phyloP scores from a whole-genome alignment of 2,888 invertebrate genomes.

The Labia minor region DNA sequence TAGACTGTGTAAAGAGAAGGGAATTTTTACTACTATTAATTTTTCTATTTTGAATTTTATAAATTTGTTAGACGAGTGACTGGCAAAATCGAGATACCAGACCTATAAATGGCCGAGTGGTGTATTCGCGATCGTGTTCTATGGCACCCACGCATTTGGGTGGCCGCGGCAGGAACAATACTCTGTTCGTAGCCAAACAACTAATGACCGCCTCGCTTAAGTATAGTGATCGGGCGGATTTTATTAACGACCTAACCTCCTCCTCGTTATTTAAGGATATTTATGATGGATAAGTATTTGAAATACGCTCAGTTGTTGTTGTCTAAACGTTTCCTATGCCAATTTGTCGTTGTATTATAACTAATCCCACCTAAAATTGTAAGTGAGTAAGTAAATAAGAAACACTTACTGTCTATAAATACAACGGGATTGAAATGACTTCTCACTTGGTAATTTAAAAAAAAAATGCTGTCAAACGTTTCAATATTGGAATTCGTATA shows the following conservation, averaged over 20 bases:
- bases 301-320: not conserved
- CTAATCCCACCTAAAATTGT: not conserved
- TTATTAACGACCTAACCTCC: conserved; percentile 1
- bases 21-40: too few species aligned
- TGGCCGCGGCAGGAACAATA: conserved; percentile 13
- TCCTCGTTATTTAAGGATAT: conserved; percentile 13
- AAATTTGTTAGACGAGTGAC: too few species aligned
- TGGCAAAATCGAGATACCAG: too few species aligned
- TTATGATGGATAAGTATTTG: conserved; percentile 8
- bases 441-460: not conserved
- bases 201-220: conserved; percentile 6
- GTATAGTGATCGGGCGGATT: conserved; percentile 13
- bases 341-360: not conserved
- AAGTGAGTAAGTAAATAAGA: not conserved
- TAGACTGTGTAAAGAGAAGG: too few species aligned
- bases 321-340: not conserved
- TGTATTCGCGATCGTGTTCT: not conserved
- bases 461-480: not conserved
- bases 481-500: not conserved
- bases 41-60: too few species aligned
- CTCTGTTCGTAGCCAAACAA: not conserved
- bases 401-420: not conserved
- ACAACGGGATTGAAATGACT: not conserved
- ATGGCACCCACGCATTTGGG: not conserved
- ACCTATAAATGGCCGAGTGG: too few species aligned